Evolutionary conservation across 2,797 vertebrate genomes (phyloP).

Genomic region (Siniperca scherzeri): DNA sequence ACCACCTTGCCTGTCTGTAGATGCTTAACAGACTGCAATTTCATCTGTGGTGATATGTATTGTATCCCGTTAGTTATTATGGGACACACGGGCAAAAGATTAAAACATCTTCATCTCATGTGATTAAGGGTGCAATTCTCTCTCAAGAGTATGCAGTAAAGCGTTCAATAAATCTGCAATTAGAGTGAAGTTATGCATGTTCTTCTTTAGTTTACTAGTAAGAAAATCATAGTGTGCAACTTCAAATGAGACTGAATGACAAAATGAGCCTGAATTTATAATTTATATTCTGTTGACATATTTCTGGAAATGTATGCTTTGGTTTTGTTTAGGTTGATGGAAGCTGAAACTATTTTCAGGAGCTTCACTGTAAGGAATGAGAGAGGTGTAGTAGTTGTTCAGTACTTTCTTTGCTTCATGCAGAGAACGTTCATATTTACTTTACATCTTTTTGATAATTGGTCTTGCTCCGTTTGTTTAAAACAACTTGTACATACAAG

Average conservation of each 20-base stretch:
- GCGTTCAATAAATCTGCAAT: conserved; percentile 8
- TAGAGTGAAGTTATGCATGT: background rate
- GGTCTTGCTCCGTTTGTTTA: background rate
- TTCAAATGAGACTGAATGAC: background rate
- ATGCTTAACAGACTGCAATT: background rate
- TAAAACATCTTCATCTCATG: conserved; percentile 7
- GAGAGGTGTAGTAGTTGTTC: too few relatives aligned
- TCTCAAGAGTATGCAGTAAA: background rate
- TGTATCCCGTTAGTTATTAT: background rate
- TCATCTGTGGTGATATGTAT: background rate
- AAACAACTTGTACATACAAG: background rate
- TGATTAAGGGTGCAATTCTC: conserved; percentile 14
- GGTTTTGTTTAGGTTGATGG: background rate
- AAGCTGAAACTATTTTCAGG: background rate
- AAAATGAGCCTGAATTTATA: background rate
- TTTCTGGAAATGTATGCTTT: background rate
- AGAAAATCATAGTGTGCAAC: background rate
- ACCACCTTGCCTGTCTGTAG: background rate
- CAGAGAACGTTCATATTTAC: background rate
- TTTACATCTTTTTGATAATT: background rate
- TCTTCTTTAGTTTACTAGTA: background rate
- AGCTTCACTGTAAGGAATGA: background rate
- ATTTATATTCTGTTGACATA: background rate
- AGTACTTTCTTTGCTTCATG: background rate
- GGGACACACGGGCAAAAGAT: background rate